A percentile compares a stretch with the other conserved stretches of the same genome.
Evolutionary conservation across 2,797 vertebrate genomes (phyloP).

Genomic region (Cyprinodon diabolis): DNA sequence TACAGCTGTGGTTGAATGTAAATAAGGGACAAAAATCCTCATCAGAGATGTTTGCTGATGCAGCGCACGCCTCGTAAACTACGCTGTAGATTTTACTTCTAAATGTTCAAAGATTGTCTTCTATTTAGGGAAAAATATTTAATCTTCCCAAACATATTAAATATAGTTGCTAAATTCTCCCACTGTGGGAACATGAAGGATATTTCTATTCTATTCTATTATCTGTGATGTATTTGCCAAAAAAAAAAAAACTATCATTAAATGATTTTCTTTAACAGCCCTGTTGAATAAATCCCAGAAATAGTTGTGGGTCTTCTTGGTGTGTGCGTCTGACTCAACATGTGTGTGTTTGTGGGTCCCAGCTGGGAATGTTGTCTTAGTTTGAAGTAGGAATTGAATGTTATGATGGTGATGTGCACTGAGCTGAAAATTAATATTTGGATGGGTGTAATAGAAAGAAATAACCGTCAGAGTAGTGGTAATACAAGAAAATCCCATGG

Average conservation of each 20-base stretch:
- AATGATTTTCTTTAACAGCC: background rate
- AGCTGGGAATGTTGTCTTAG: constrained; percentile 6
- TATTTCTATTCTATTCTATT: too few species aligned
- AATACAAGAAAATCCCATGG: constrained; percentile 19
- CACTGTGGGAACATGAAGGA: too few species aligned
- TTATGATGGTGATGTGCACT: constrained; percentile 17
- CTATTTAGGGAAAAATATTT: too few species aligned
- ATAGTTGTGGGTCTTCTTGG: background rate
- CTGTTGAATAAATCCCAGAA: background rate
- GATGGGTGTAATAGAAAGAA: constrained; percentile 23
- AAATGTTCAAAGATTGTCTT: too few species aligned
- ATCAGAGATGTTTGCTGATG: too few species aligned
- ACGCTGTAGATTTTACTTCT: too few species aligned
- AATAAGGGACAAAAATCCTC: too few species aligned
- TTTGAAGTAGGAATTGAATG: constrained; percentile 19
- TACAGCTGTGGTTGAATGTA: too few species aligned
- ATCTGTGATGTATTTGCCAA: background rate
- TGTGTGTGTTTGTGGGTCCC: background rate
- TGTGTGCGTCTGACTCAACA: too few species aligned
- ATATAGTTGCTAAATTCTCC: too few species aligned
- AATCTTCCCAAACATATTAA: too few species aligned
- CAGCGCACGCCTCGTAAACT: too few species aligned
- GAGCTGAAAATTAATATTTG: constrained; percentile 28
- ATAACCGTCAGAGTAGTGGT: constrained; percentile 3
- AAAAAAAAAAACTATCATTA: background rate